Percentiles rank a stretch among this genome's conserved stretches.
Conservation (phyloP, 2,888 invertebrate species). For the Dolichopus griseipennis region DNA sequence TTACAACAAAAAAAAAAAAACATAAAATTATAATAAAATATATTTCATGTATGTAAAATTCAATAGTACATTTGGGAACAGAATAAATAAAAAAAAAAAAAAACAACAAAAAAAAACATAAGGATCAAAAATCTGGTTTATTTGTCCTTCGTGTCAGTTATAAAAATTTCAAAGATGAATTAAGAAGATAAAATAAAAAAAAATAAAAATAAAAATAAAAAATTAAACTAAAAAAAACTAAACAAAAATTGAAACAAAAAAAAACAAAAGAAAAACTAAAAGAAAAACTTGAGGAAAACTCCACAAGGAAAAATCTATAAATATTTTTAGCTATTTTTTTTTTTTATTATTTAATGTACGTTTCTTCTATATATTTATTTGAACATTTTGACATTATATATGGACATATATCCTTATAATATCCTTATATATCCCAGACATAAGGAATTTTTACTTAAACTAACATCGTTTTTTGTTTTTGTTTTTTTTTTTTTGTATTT, state of each 20-base stretch:
- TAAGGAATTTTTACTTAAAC: too few relatives aligned
- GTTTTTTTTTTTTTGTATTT: too few relatives aligned
- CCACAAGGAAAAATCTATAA: background rate
- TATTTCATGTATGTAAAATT: background rate
- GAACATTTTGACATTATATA: background rate
- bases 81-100: background rate
- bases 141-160: slow-evolving; percentile 4
- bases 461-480: too few relatives aligned
- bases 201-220: background rate
- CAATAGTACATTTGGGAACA: background rate
- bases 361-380: background rate
- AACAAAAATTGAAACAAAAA: too few relatives aligned
- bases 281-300: background rate
- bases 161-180: slow-evolving; percentile 4
- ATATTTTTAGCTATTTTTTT: too few relatives aligned
- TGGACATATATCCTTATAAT: background rate
- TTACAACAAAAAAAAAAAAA: background rate
- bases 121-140: background rate
- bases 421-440: background rate
- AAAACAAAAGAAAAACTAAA: background rate
- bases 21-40: background rate
- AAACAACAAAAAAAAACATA: background rate
- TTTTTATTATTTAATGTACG: too few relatives aligned
- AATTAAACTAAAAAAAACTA: background rate
- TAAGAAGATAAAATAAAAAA: background rate